Evolutionary conservation across 2,113 vertebrate genomes (phyloP).

Genomic region (Zapus hudsonius): DNA sequence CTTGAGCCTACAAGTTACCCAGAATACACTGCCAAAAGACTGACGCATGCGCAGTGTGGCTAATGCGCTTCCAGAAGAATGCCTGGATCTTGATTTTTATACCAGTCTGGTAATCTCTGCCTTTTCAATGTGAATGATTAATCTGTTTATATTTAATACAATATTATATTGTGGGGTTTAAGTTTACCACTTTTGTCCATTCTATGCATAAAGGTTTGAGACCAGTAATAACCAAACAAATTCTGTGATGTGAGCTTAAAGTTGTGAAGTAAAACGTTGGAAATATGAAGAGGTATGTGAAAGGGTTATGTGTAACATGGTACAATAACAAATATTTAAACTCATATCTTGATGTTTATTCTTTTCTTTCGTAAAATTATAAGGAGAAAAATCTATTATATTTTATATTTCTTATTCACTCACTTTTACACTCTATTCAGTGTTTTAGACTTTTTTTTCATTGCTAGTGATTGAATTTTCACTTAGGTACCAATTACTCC

Average conservation of each 20-base stretch:
- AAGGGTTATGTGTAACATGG: not conserved
- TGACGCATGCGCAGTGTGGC: conserved; percentile 15
- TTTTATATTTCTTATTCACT: not conserved
- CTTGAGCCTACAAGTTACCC: conserved; percentile 13
- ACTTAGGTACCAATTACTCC: too few species aligned
- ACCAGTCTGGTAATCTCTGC: conserved; percentile 20
- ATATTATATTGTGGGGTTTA: conserved; percentile 15
- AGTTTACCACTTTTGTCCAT: not conserved
- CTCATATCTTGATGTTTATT: not conserved
- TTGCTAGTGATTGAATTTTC: not conserved
- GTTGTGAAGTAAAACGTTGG: not conserved
- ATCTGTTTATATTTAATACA: conserved; percentile 34
- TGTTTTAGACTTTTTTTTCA: not conserved
- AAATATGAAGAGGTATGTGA: not conserved
- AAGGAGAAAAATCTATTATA: too few species aligned
- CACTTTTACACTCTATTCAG: not conserved
- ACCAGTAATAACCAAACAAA: not conserved
- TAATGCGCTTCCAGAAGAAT: rapidly evolving
- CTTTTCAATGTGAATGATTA: not conserved
- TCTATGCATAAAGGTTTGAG: not conserved
- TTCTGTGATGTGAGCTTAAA: conserved; percentile 17
- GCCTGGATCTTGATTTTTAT: conserved; percentile 13
- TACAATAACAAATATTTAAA: conserved; percentile 1
- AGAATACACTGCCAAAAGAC: conserved; percentile 23
- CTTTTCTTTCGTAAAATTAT: not conserved